These are phyloP conservation scores for Spinibarbus caldwelli DNA, from an alignment of 2,797 vertebrate species.

Conservation along the genomic window DNA sequence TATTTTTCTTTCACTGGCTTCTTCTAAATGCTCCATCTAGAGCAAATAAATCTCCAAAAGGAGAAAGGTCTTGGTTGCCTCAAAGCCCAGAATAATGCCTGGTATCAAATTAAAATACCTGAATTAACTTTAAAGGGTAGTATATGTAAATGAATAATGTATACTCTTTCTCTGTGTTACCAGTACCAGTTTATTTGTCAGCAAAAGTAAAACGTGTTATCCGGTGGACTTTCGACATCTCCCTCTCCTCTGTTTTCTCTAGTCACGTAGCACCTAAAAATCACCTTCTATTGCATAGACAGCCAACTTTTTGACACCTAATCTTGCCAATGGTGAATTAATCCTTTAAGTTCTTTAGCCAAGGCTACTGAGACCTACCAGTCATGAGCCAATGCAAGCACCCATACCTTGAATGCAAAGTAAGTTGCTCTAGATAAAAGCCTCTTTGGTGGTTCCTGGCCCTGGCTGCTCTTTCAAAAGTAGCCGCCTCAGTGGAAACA, in stretches of 20 bases:
- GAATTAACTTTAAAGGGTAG: background rate
- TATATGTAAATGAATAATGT: background rate
- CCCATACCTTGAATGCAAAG: background rate
- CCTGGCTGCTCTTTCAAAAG: background rate
- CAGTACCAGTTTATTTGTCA: background rate
- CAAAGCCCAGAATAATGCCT: background rate
- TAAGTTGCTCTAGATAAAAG: background rate
- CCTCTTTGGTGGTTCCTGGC: background rate
- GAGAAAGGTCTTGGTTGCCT: background rate
- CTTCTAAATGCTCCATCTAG: background rate
- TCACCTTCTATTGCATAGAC: too few relatives aligned
- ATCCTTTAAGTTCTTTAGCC: background rate
- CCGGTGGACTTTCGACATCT: background rate
- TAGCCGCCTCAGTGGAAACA: background rate
- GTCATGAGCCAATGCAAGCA: background rate
- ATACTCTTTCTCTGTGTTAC: background rate
- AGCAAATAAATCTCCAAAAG: background rate
- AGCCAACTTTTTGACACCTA: too few relatives aligned
- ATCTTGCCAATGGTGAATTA: background rate
- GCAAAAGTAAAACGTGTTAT: background rate
- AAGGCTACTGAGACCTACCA: background rate
- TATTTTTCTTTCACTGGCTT: background rate
- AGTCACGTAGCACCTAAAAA: too few relatives aligned
- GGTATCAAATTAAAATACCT: background rate
- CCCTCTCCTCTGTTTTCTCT: background rate